These are phyloP conservation scores for Euplexia lucipara DNA, from an alignment of 2,888 invertebrate species.

Conservation along the genomic window DNA sequence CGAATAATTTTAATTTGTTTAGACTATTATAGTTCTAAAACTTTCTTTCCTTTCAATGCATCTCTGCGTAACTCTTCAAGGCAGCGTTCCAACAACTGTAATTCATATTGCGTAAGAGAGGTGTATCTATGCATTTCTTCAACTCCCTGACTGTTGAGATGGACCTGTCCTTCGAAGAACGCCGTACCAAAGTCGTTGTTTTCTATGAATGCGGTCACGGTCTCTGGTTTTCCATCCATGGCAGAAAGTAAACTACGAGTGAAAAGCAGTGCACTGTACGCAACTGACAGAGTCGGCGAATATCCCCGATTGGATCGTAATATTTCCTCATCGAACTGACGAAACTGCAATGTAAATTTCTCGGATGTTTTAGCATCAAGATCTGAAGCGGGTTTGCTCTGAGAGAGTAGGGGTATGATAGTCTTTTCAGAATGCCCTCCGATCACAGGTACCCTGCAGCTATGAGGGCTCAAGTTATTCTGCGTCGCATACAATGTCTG, in stretches of 20 bases:
- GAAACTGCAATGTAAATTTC: constrained; percentile 80
- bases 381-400: constrained; percentile 90
- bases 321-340: constrained; percentile 92
- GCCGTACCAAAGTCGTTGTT: constrained; percentile 84
- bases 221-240: constrained; percentile 71
- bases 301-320: constrained; percentile 92
- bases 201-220: constrained; percentile 78
- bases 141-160: constrained; percentile 72
- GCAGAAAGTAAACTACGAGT: constrained; percentile 90
- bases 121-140: constrained; percentile 76
- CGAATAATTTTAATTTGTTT: background rate
- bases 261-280: constrained; percentile 92
- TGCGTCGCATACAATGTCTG: constrained; percentile 94
- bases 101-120: constrained; percentile 75
- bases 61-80: constrained; percentile 78
- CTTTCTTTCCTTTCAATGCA: constrained; percentile 74
- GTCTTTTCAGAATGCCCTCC: constrained; percentile 95
- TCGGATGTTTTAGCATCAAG: constrained; percentile 83
- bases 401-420: constrained; percentile 94
- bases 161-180: constrained; percentile 78
- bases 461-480: constrained; percentile 91
- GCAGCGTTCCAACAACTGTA: constrained; percentile 75
- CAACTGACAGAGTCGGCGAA: constrained; percentile 92
- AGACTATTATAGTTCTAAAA: constrained; percentile 74
- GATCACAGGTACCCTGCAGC: constrained; percentile 93